These are phyloP conservation scores for Spea bombifrons DNA, from an alignment of 2,113 vertebrate genomes.

Conservation along the genomic window DNA sequence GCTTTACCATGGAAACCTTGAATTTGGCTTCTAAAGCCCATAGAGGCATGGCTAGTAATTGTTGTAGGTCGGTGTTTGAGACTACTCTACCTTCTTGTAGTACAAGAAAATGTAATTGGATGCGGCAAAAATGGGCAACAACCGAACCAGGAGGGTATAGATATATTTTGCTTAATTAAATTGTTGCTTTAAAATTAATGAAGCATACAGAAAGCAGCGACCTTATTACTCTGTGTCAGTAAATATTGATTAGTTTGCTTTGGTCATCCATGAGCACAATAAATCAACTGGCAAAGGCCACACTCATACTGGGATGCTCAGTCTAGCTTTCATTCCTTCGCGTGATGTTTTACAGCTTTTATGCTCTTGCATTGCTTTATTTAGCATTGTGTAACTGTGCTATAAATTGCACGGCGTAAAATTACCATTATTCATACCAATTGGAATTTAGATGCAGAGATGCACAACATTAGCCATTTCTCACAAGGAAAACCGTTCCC, in stretches of 20 bases:
- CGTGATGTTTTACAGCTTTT: constrained; percentile 3
- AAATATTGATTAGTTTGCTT: neutral
- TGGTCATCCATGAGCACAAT: neutral
- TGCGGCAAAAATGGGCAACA: no score
- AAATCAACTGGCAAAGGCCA: neutral
- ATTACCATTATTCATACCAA: constrained; percentile 2
- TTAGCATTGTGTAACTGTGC: neutral
- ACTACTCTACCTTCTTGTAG: no score
- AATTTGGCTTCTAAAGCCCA: no score
- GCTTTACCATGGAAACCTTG: no score
- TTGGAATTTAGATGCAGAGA: neutral
- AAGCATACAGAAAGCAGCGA: no score
- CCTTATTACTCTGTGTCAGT: no score
- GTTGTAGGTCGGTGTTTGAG: no score
- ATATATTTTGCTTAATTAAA: no score
- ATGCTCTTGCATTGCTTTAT: constrained; percentile 7
- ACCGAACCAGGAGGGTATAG: no score
- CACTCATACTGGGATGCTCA: neutral
- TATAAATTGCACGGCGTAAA: constrained; percentile 3
- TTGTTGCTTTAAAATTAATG: no score
- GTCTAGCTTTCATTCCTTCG: neutral
- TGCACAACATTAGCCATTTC: neutral
- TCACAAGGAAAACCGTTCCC: neutral
- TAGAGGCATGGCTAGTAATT: no score
- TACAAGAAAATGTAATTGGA: no score